These are phyloP conservation scores for Odontocolon sp. DNA, from an alignment of 2,888 invertebrate genomes.

Conservation along the genomic window DNA sequence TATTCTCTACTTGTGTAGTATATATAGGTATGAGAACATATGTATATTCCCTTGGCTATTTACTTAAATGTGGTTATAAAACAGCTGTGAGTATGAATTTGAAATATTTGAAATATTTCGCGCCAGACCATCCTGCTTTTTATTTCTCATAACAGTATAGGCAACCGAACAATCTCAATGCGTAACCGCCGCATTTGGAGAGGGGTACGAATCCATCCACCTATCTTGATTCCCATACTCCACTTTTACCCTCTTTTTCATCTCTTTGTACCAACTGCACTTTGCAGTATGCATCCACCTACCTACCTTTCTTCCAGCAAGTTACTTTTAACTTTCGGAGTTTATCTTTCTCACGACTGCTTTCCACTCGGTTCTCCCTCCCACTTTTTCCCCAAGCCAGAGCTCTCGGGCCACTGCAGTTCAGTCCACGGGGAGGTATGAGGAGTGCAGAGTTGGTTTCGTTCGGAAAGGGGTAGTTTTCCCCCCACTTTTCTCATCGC, in stretches of 20 bases:
- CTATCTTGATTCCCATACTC: conserved; percentile 30
- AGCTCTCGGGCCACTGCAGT: conserved; percentile 35
- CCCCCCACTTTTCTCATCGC: conserved; percentile 30
- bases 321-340: conserved; percentile 75
- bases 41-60: too few species aligned
- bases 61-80: too few species aligned
- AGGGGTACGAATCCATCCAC: too few species aligned
- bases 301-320: conserved; percentile 54
- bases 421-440: conserved; percentile 13
- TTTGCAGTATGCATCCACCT: conserved; percentile 30
- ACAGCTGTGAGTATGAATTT: too few species aligned
- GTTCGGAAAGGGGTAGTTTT: conserved; percentile 21
- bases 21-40: too few species aligned
- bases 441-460: conserved; percentile 18
- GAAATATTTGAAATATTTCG: too few species aligned
- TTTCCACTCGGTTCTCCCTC: conserved; percentile 6
- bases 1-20: conserved; percentile 6
- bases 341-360: conserved; percentile 72
- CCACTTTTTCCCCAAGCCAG: conserved; percentile 32
- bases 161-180: background rate
- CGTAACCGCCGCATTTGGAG: conserved; percentile 31
- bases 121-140: too few species aligned
- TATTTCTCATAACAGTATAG: background rate
- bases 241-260: conserved; percentile 47
- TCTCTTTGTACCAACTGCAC: conserved; percentile 32